Evolutionary conservation across 2,113 vertebrate genomes (phyloP).

Genomic region (Tringa solitaria): DNA sequence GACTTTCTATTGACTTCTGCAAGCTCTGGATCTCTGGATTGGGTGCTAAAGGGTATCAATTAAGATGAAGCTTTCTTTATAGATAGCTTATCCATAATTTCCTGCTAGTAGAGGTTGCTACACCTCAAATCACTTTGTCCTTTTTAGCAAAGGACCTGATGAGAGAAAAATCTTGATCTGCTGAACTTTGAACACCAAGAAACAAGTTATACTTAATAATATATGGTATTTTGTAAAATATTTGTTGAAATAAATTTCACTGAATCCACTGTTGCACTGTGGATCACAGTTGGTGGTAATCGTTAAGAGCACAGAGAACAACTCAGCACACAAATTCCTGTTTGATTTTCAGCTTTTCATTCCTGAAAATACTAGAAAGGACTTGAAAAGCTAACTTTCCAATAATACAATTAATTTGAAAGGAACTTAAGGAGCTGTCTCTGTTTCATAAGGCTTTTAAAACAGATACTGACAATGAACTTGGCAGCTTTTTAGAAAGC

Average conservation of each 20-base stretch:
- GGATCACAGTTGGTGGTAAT: neutral
- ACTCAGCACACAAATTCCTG: neutral
- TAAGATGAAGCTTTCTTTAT: neutral
- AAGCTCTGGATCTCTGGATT: neutral
- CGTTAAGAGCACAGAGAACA: neutral
- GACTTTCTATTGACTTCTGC: neutral
- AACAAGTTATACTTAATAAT: neutral
- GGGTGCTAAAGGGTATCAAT: neutral
- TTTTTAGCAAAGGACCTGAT: neutral
- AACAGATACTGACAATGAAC: neutral
- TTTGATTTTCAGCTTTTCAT: neutral
- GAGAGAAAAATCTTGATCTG: neutral
- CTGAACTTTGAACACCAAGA: neutral
- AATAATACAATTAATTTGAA: neutral
- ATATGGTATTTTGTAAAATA: neutral
- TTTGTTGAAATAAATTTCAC: neutral
- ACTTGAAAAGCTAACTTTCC: neutral
- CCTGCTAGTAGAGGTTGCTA: neutral
- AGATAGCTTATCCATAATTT: neutral
- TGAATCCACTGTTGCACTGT: neutral
- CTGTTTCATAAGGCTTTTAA: neutral
- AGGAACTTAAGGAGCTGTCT: neutral
- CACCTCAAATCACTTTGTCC: neutral
- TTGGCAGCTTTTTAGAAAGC: slow-evolving; percentile 19
- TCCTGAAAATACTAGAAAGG: neutral